Conservation (phyloP, 2,113 vertebrate species). For the Forbesichthys agassizii region DNA sequence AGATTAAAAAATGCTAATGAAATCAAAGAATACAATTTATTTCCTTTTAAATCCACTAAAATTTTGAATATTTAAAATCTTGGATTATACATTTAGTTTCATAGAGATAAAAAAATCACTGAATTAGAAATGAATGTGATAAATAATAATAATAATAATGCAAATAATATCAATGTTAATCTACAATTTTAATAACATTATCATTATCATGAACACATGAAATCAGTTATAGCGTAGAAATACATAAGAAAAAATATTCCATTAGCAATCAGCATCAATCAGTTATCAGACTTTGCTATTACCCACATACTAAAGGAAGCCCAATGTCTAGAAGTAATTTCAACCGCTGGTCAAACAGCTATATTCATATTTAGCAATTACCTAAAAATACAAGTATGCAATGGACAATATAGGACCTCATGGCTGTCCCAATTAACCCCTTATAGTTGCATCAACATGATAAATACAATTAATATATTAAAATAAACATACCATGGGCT, state of each 20-base stretch:
- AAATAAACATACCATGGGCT: background rate
- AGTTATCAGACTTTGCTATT: slow-evolving; percentile 19
- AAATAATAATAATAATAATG: slow-evolving; percentile 40
- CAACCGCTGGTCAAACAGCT: slow-evolving; percentile 41
- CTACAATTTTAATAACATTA: slow-evolving; percentile 38
- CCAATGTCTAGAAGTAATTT: background rate
- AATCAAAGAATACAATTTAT: slow-evolving; percentile 43
- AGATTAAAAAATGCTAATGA: too few species aligned
- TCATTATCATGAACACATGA: slow-evolving; percentile 37
- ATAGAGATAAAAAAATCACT: slow-evolving; percentile 50
- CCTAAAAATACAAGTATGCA: background rate
- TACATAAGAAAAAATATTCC: slow-evolving; percentile 30
- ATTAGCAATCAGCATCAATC: slow-evolving; percentile 23
- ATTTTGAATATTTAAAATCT: slow-evolving; percentile 63
- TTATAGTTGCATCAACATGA: background rate
- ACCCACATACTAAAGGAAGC: slow-evolving; percentile 6
- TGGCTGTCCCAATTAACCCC: background rate
- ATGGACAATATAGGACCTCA: slow-evolving; percentile 49
- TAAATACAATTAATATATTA: background rate
- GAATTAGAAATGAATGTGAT: slow-evolving; percentile 22
- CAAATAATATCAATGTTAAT: slow-evolving; percentile 8
- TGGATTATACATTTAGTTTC: slow-evolving; percentile 60
- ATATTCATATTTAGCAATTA: background rate
- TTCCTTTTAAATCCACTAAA: slow-evolving; percentile 56
- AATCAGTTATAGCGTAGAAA: slow-evolving; percentile 35